Base-by-base conservation (phyloP, 1,140 invertebrate genomes). In the Proctacanthus coquilletti region DNA sequence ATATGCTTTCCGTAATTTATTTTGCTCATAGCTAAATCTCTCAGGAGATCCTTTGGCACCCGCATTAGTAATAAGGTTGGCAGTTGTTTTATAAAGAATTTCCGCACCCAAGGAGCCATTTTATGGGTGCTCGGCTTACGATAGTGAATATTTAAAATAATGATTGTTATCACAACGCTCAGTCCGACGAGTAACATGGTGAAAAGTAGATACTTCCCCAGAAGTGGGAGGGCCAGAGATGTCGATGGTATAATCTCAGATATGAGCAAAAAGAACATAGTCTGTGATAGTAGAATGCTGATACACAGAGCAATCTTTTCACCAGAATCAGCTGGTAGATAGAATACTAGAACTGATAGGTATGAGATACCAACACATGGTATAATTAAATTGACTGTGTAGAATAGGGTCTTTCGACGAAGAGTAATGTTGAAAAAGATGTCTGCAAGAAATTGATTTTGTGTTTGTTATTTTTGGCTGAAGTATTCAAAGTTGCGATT, bases 291-390 rank as follows among this genome's bases (percentile, higher is more conserved):
- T 1, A 99, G 72, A 50, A 99, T 98, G 46, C 92, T 96, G 48
- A 99, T 98, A 61, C 92, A 96, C 2, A 99, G 72, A 1, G 92
- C 92, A 42, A 98, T 89, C 61, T 99, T 98, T 57, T 99, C 95
- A 4, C 95, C 93, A 4, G 91, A 95, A 62, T 98, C 94, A 0
- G 93, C 95, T 23, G 96, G 96, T 32, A 99, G 62, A 56, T 98
- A 98, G 60, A 99, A 99, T 0, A 98, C 95, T 21, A 93, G 59
- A 2, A 92, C 81, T 3, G 86, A 89, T 3, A 92, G 64, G 52
- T 87, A 91, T 2, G 84, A 89, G 42, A 94, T 92, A 31, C 87
- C 86, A 3, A 95, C 88, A 50, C 85, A 92, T 0, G 88, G 89
- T 11, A 93, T 81, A 44, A 95, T 95, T 5, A 95, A 66, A 56